Conservation (phyloP, 2,888 invertebrate genomes). For the Agapostemon virescens region DNA sequence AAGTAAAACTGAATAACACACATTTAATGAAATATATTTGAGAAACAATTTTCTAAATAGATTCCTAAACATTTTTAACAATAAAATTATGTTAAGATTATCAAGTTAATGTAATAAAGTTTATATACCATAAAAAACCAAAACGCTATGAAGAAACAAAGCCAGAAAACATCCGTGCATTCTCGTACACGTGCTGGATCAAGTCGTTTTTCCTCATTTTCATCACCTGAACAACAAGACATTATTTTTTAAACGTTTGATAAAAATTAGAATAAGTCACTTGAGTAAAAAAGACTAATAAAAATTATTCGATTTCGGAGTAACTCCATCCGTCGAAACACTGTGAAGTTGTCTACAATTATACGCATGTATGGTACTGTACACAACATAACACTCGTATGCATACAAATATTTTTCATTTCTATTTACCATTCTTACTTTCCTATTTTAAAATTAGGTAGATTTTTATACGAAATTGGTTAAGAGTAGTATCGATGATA, state of each 20-base stretch:
- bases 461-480: background rate
- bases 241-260: conserved; percentile 34
- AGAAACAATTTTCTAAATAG: background rate
- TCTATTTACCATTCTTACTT: background rate
- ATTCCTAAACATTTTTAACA: background rate
- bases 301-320: conserved; percentile 37
- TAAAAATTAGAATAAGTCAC: conserved; percentile 32
- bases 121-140: conserved; percentile 90
- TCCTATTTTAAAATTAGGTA: background rate
- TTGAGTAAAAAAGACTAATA: conserved; percentile 25
- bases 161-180: conserved; percentile 92
- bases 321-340: conserved; percentile 31
- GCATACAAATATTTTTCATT: background rate
- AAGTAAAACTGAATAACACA: background rate
- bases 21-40: background rate
- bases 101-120: background rate
- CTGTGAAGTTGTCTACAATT: conserved; percentile 48
- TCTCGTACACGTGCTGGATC: conserved; percentile 84
- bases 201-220: conserved; percentile 75
- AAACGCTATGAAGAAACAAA: conserved; percentile 89
- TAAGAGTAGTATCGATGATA: background rate
- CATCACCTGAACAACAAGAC: conserved; percentile 75
- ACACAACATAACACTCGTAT: background rate
- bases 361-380: background rate
- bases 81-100: background rate